A percentile compares a stretch with the other conserved stretches of the same genome.
These are phyloP conservation scores for Petrocephalus microphthalmus DNA, from an alignment of 2,113 vertebrate species.

Conservation along the genomic window DNA sequence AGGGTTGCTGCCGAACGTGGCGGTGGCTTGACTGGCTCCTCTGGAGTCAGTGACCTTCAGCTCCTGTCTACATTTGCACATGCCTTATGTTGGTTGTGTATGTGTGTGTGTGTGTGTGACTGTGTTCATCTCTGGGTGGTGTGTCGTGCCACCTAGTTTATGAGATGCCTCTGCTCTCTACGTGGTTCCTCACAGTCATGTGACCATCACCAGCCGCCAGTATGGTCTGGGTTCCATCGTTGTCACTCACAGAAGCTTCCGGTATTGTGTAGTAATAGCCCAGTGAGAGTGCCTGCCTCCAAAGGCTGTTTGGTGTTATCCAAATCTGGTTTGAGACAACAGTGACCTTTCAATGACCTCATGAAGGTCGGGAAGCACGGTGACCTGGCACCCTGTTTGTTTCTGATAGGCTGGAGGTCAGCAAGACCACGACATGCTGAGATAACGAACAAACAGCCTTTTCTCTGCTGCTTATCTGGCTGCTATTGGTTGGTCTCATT, in stretches of 20 bases:
- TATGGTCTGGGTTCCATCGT: not conserved
- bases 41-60: not conserved
- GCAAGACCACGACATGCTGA: not conserved
- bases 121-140: not conserved
- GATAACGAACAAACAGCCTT: not conserved
- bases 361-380: not conserved
- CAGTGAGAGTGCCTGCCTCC: not conserved
- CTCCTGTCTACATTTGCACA: not conserved
- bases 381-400: slow-evolving; percentile 2
- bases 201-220: not conserved
- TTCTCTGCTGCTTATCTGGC: not conserved
- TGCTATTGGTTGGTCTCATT: not conserved
- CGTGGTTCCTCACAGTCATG: not conserved
- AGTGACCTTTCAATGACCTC: not conserved
- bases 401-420: not conserved
- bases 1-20: not conserved
- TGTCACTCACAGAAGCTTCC: not conserved
- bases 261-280: not conserved
- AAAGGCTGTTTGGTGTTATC: not conserved
- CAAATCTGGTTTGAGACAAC: not conserved
- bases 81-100: not conserved
- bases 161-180: not conserved
- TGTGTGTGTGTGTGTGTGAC: not conserved
- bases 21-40: not conserved
- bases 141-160: not conserved